Conservation (phyloP, 2,888 invertebrate genomes). For the Drosophila anceps region DNA sequence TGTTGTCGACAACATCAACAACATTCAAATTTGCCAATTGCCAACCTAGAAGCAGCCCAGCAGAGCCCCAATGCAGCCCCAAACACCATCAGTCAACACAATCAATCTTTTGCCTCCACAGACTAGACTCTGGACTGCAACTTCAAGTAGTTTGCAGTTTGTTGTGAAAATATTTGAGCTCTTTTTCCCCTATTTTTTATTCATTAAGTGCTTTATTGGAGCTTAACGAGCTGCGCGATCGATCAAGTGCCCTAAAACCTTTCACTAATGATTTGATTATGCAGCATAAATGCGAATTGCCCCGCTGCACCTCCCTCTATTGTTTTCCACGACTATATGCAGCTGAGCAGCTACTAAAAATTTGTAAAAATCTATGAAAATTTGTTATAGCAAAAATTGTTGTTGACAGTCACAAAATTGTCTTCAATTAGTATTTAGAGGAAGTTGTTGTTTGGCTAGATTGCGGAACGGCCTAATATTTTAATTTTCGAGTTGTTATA, state of each 20-base stretch:
- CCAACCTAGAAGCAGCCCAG: conserved; percentile 47
- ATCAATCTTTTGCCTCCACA: conserved; percentile 67
- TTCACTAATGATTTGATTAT: conserved; percentile 82
- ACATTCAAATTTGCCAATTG: conserved; percentile 79
- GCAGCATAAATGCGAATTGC: conserved; percentile 41
- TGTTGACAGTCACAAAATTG: conserved; percentile 62
- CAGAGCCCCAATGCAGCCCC: conserved; percentile 20
- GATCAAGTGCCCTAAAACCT: conserved; percentile 82
- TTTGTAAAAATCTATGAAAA: conserved; percentile 38
- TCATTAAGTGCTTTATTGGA: conserved; percentile 77
- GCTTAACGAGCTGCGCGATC: conserved; percentile 74
- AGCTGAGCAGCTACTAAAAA: conserved; percentile 15
- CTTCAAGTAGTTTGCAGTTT: conserved; percentile 40
- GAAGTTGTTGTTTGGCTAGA: conserved; percentile 20
- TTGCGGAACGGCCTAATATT: not conserved
- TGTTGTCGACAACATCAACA: conserved; percentile 74
- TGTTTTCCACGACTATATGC: conserved; percentile 15
- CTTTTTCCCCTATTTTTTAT: conserved; percentile 49
- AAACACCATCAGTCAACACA: conserved; percentile 80
- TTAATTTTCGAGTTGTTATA: not conserved
- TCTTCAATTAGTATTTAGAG: conserved; percentile 62
- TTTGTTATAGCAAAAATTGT: conserved; percentile 56
- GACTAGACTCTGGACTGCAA: conserved; percentile 23
- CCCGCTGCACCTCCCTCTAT: not conserved
- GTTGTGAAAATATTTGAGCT: conserved; percentile 80